phyloP scores from a whole-genome alignment of 64 coral and sea anemone species.

The Montipora cactus region DNA sequence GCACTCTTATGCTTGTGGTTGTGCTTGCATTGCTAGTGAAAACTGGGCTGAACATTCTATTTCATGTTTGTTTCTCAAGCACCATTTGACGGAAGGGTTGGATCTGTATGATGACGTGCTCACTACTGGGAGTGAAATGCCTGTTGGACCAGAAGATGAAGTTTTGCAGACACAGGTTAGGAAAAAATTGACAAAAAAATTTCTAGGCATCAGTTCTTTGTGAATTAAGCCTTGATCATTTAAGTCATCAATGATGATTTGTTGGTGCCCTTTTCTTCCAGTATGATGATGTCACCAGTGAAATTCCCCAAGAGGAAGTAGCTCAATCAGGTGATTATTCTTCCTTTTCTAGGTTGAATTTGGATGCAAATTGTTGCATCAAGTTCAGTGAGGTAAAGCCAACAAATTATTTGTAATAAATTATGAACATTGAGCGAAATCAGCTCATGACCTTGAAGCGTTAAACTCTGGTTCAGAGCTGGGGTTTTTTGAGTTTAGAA shows the following conservation, averaged over 20 bases:
- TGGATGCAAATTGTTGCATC: too few species aligned
- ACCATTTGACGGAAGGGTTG: conserved; percentile 55
- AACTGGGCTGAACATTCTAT: too few species aligned
- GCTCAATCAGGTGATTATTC: conserved; percentile 41
- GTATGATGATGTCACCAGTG: conserved; percentile 55
- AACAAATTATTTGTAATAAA: neutral
- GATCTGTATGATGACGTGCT: conserved; percentile 95
- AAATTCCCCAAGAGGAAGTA: neutral
- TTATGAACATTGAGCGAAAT: too few species aligned
- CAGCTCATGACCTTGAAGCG: neutral
- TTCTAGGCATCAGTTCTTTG: neutral
- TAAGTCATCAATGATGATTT: too few species aligned
- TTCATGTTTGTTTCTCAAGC: conserved; percentile 20
- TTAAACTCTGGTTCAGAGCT: too few species aligned
- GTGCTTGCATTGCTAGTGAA: too few species aligned
- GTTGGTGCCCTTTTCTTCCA: neutral
- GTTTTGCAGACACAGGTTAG: conserved; percentile 62
- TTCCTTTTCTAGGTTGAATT: neutral
- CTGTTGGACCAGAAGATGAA: conserved; percentile 62
- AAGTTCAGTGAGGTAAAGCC: too few species aligned
- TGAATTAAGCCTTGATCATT: neutral
- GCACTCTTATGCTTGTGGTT: too few species aligned
- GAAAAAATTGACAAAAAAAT: neutral
- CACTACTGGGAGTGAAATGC: conserved; percentile 67
- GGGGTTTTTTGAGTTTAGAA: too few species aligned